Evolutionary conservation across 2,113 vertebrate species (phyloP), one percentile per base, ranked within the genome.

Genomic region (Sebastes schlegelii): DNA sequence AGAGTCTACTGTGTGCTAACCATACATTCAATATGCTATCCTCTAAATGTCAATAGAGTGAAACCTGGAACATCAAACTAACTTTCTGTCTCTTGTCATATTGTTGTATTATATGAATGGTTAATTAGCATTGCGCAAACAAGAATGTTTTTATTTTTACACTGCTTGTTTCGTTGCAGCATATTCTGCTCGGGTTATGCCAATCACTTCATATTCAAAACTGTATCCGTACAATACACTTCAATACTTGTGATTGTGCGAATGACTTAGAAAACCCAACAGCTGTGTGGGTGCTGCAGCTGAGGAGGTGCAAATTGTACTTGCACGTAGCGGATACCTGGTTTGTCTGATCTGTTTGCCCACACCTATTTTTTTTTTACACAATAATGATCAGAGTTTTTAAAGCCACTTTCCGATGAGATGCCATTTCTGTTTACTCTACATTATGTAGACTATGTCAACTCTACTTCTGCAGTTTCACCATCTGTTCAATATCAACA

Each of bases 1-100:
- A 74, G 68, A 60, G 57, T 91, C 76, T 82, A 85, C 87, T 68
- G 82, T 84, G 80, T 77, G 78, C 85, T 91, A 88, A 88, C 82
- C 60, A 79, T 86, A 91, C 73, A 79, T 66, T 63, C 73, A 90
- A 77, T 89, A 83, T 79, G 81, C 84, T 66, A 74, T 84, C 76
- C 63, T 74, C 17, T 43, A 19, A 26, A 83, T 79, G 83, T 86
- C 64, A 87, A 87, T 71, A 79, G 7, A 68, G 66, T 74, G 51
- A 61, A 88, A 87, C 73, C 52, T 68, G 74, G 71, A 82, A 85
- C 70, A 34, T 69, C 61, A 78, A 86, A 82, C 77, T 77, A 73
- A 82, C 78, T 77, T 83, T 19, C 57, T 46, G 68, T 77, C 80
- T 77, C 45, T 45, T 82, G 78, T 80, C 77, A 76, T 78, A 48